Conservation (phyloP, 2,888 invertebrate genomes). For the Tineola bisselliella region DNA sequence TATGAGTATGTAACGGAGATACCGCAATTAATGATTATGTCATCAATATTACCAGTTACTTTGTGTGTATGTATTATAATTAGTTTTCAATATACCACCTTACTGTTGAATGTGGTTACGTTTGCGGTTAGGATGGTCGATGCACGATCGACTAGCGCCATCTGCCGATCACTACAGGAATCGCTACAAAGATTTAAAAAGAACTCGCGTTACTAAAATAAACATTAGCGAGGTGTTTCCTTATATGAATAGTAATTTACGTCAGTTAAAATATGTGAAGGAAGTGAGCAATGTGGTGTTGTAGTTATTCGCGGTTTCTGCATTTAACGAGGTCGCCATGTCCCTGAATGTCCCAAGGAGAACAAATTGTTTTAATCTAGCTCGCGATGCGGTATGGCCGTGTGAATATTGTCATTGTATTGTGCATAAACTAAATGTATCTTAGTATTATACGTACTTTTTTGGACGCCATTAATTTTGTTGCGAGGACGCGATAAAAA, state of each 20-base stretch:
- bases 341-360: conserved; percentile 25
- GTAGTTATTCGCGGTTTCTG: conserved; percentile 17
- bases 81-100: no score
- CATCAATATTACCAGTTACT: no score
- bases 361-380: conserved; percentile 44
- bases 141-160: no score
- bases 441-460: background rate
- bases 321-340: conserved; percentile 28
- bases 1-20: no score
- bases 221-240: background rate
- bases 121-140: no score
- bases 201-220: no score
- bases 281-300: background rate
- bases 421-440: background rate
- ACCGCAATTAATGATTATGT: no score
- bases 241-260: background rate
- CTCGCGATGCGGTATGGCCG: conserved; percentile 23
- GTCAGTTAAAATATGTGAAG: background rate
- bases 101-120: no score
- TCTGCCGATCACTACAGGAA: no score
- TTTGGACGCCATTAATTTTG: background rate
- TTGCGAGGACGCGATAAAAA: background rate
- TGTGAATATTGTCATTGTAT: conserved; percentile 25
- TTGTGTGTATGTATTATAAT: no score
- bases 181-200: no score